Percentiles rank a stretch among this genome's conserved stretches.
Conservation (phyloP, 1,140 invertebrate genomes). For the Bombus consobrinus region DNA sequence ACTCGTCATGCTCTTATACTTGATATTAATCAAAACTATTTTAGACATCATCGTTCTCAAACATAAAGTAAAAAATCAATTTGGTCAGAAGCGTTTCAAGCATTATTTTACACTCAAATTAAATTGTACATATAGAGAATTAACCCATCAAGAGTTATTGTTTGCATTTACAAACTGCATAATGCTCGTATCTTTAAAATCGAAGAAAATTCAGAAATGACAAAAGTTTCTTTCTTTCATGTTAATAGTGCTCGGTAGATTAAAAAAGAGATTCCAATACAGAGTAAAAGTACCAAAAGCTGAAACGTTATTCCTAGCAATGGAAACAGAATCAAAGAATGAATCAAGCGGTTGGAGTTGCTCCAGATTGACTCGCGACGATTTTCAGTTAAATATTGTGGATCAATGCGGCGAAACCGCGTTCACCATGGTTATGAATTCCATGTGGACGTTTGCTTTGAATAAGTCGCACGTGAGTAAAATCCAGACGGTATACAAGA, state of each 20-base stretch:
- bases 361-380: conserved; percentile 25
- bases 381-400: conserved; percentile 65
- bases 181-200: too few species aligned
- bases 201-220: too few species aligned
- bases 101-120: too few species aligned
- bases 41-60: too few species aligned
- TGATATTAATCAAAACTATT: not conserved
- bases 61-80: too few species aligned
- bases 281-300: conserved; percentile 69
- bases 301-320: conserved; percentile 74
- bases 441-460: conserved; percentile 65
- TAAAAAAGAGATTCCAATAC: conserved; percentile 64
- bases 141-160: too few species aligned
- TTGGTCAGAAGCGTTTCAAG: too few species aligned
- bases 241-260: conserved; percentile 61
- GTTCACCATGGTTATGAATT: conserved; percentile 68
- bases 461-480: conserved; percentile 51
- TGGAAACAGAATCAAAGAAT: conserved; percentile 50
- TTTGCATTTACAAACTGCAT: too few species aligned
- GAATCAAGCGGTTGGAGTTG: conserved; percentile 1
- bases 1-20: not conserved
- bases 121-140: too few species aligned
- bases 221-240: not conserved
- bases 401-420: conserved; percentile 70
- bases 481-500: too few species aligned